Percentiles rank a stretch among this genome's conserved stretches.
Evolutionary conservation across 1,140 invertebrate species (phyloP).

Genomic region (Lepidostoma basale): DNA sequence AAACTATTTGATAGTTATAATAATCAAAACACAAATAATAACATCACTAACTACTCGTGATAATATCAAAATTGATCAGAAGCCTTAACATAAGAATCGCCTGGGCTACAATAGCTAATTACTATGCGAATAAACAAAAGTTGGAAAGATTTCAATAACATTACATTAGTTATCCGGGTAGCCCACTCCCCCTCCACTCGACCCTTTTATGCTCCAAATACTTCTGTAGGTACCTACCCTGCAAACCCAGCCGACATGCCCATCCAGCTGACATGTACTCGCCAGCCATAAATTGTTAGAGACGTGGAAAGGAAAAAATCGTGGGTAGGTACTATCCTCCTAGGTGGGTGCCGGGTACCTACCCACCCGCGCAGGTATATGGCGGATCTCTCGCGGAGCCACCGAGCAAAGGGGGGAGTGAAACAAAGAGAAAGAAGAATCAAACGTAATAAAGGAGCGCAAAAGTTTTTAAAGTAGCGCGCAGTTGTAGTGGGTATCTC

Average conservation of each 20-base stretch:
- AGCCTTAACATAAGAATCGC: no score
- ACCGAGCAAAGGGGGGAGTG: slow-evolving; percentile 13
- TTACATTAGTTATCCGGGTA: no score
- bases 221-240: background rate
- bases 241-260: background rate
- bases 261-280: slow-evolving; percentile 14
- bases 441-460: slow-evolving; percentile 41
- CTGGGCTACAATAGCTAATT: no score
- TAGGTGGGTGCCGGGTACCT: background rate
- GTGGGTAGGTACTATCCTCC: slow-evolving; percentile 16
- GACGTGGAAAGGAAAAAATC: slow-evolving; percentile 9
- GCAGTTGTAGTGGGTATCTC: slow-evolving; percentile 13
- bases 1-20: no score
- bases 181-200: no score
- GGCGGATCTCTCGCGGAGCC: slow-evolving; percentile 15
- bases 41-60: no score
- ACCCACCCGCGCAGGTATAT: slow-evolving; percentile 18
- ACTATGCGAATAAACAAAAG: no score
- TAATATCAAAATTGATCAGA: no score
- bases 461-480: slow-evolving; percentile 42
- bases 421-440: slow-evolving; percentile 39
- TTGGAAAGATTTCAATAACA: no score
- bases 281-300: slow-evolving; percentile 17
- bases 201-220: slow-evolving; percentile 13
- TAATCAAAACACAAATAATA: no score